Conservation (phyloP, 1,140 invertebrate species). For the Riptortus pedestris region DNA sequence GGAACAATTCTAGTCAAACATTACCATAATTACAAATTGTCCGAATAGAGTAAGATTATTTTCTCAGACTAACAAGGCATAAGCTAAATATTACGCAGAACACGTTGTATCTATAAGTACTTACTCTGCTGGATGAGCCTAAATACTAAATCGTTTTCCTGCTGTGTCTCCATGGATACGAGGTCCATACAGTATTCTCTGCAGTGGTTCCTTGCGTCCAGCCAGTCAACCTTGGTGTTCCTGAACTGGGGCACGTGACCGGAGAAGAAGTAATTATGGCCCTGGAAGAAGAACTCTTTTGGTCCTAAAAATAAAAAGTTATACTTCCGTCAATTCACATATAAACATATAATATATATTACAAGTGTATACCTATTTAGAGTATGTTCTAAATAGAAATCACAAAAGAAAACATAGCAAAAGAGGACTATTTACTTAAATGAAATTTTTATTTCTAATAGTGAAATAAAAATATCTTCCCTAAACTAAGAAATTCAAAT, state of each 20-base stretch:
- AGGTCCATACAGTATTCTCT: conserved; percentile 87
- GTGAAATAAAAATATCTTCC: not conserved
- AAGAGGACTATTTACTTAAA: not conserved
- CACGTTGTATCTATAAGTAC: no score
- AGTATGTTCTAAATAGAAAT: not conserved
- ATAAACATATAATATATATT: not conserved
- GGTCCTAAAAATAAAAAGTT: conserved; percentile 51
- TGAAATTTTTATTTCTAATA: not conserved
- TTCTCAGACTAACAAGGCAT: no score
- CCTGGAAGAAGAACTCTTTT: conserved; percentile 76
- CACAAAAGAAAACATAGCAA: not conserved
- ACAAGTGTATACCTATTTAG: not conserved
- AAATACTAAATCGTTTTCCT: conserved; percentile 81
- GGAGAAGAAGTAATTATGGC: conserved; percentile 81
- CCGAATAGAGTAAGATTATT: no score
- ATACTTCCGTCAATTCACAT: not conserved
- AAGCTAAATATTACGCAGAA: no score
- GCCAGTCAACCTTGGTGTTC: conserved; percentile 73
- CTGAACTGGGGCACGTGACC: conserved; percentile 66
- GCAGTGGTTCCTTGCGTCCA: conserved; percentile 80
- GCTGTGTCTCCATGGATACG: conserved; percentile 74
- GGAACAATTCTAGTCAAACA: no score
- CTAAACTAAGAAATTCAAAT: no score
- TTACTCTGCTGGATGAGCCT: conserved; percentile 71
- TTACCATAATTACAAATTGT: no score